These are phyloP conservation scores for Austrolebias charrua DNA, from an alignment of 2,797 vertebrate species.

Conservation along the genomic window DNA sequence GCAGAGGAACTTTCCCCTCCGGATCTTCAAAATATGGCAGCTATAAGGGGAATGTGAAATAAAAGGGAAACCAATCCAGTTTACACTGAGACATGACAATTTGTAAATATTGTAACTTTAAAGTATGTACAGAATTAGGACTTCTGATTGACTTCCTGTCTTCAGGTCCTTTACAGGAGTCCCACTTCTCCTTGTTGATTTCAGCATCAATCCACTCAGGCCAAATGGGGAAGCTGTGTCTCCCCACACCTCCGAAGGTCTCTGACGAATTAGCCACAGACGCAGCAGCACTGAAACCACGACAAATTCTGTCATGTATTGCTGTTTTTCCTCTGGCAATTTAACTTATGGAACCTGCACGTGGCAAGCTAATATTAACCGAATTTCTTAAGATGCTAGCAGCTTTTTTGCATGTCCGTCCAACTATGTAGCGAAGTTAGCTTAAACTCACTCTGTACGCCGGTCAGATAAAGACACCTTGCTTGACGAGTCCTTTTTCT, in stretches of 20 bases:
- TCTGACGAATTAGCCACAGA: constrained; percentile 37
- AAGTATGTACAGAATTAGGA: constrained; percentile 76
- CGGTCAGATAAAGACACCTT: constrained; percentile 63
- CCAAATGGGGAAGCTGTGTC: constrained; percentile 81
- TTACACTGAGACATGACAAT: background rate
- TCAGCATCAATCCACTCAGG: constrained; percentile 93
- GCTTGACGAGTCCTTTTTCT: constrained; percentile 74
- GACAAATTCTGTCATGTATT: background rate
- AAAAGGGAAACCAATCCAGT: background rate
- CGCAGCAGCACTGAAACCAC: constrained; percentile 60
- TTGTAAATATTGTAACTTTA: background rate
- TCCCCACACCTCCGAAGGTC: constrained; percentile 54
- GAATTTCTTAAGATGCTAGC: too few relatives aligned
- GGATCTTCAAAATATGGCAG: constrained; percentile 90
- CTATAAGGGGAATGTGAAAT: background rate
- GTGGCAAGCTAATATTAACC: too few relatives aligned
- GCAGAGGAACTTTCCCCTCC: constrained; percentile 87
- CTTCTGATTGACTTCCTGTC: constrained; percentile 80
- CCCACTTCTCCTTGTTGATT: constrained; percentile 90
- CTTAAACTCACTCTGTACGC: constrained; percentile 74
- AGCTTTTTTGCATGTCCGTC: too few relatives aligned
- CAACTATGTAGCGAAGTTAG: background rate
- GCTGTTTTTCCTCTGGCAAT: too few relatives aligned
- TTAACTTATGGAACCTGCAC: too few relatives aligned
- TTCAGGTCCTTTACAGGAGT: constrained; percentile 78